Conservation (phyloP, 2,888 invertebrate genomes). For the Crematogaster levior region DNA sequence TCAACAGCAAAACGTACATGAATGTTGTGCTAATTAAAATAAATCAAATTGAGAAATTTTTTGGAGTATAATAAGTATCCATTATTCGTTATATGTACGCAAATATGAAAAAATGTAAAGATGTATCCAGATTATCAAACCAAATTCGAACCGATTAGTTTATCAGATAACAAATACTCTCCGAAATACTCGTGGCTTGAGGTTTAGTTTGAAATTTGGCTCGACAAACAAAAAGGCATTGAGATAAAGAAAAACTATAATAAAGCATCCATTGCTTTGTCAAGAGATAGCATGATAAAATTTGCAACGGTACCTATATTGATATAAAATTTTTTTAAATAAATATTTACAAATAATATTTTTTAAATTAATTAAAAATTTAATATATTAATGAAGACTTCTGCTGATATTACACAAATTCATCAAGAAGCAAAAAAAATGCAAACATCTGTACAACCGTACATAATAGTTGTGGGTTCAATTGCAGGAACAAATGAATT, state of each 20-base stretch:
- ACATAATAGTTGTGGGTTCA: neutral
- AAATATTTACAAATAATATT: neutral
- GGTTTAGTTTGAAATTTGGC: too few species aligned
- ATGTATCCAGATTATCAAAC: too few species aligned
- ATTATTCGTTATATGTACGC: too few species aligned
- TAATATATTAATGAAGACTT: constrained; percentile 11
- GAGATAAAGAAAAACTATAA: neutral
- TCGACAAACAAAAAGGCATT: neutral
- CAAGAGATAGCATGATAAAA: constrained; percentile 18
- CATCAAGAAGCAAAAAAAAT: constrained; percentile 12
- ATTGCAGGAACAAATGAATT: neutral
- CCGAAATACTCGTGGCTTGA: too few species aligned
- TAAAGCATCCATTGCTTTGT: constrained; percentile 13
- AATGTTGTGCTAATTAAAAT: too few species aligned
- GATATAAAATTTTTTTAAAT: neutral
- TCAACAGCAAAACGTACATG: too few species aligned
- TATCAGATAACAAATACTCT: too few species aligned
- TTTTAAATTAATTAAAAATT: neutral
- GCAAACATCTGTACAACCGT: neutral
- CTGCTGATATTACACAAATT: constrained; percentile 12
- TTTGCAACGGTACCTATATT: neutral
- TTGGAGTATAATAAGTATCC: too few species aligned
- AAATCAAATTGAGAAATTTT: too few species aligned
- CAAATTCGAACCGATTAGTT: too few species aligned
- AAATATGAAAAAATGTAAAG: too few species aligned